Conservation (phyloP, 53 echinoderm and acorn worm genomes). For the Temnopleurus reevesii region DNA sequence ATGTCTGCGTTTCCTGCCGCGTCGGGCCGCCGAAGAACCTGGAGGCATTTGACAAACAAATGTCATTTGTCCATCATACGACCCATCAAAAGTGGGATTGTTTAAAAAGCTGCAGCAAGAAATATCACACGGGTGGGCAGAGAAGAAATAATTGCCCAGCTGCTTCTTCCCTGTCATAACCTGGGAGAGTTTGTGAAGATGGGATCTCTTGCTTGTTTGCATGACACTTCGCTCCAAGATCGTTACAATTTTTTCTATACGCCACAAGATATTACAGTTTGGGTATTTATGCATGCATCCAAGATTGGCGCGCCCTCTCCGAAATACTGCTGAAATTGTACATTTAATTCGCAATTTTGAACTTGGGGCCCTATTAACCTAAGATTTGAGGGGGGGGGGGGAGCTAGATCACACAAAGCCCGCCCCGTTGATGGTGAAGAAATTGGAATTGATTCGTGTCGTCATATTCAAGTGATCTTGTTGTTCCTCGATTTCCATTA, state of each 20-base stretch:
- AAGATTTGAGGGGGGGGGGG: no score
- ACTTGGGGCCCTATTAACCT: no score
- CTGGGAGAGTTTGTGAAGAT: neutral
- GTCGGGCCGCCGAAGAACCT: constrained; percentile 8
- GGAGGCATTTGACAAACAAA: constrained; percentile 20
- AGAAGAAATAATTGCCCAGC: constrained; percentile 44
- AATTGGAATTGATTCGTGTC: no score
- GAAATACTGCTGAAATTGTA: no score
- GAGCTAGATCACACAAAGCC: no score
- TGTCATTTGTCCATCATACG: constrained; percentile 29
- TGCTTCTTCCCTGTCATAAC: constrained; percentile 50
- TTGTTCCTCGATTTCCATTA: no score
- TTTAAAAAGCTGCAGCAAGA: constrained; percentile 51
- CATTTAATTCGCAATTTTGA: no score
- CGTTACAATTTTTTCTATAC: constrained; percentile 30
- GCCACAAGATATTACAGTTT: constrained; percentile 6
- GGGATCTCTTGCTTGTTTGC: neutral
- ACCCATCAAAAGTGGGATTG: constrained; percentile 27
- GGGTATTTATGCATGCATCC: no score
- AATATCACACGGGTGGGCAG: constrained; percentile 42
- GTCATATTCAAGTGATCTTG: no score
- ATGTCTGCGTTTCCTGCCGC: neutral
- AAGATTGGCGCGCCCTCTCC: neutral
- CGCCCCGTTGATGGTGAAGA: no score
- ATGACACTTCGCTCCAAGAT: constrained; percentile 15